phyloP scores from a whole-genome alignment of 1,140 invertebrate species.

The Penaeus indicus region DNA sequence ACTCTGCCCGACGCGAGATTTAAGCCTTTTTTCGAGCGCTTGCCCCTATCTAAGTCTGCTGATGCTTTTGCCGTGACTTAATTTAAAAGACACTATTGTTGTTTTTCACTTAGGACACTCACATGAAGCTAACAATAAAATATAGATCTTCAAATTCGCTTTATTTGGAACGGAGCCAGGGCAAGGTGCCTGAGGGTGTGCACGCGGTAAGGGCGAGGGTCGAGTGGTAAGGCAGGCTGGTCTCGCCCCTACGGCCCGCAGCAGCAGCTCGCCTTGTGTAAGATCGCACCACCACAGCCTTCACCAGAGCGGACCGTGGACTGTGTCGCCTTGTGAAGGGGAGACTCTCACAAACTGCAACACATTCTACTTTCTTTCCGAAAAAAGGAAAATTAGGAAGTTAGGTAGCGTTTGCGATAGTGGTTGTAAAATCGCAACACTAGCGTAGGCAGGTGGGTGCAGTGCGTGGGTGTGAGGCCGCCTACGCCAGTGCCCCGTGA shows the following conservation, averaged over 20 bases:
- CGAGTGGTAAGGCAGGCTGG: conserved; percentile 17
- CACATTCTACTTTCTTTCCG: no score
- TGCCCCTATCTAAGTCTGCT: no score
- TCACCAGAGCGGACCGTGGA: conserved; percentile 14
- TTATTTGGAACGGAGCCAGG: conserved; percentile 54
- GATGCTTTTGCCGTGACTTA: not conserved
- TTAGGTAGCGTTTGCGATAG: no score
- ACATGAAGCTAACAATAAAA: conserved; percentile 40
- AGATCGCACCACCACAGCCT: conserved; percentile 47
- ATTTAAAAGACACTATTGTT: not conserved
- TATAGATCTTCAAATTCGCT: conserved; percentile 53
- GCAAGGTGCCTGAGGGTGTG: conserved; percentile 33
- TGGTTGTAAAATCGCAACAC: not conserved
- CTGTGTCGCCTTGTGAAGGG: no score
- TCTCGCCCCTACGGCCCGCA: conserved; percentile 37
- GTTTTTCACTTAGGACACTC: conserved; percentile 19
- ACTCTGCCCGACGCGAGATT: no score
- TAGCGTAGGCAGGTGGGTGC: not conserved
- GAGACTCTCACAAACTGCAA: no score
- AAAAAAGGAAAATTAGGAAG: not conserved
- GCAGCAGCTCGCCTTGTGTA: conserved; percentile 47
- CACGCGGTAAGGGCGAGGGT: conserved; percentile 39
- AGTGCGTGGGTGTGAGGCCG: not conserved
- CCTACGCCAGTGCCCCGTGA: not conserved
- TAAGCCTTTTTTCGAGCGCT: no score